phyloP scores from a whole-genome alignment of 2,888 invertebrate species.

The Synergus itoensis region DNA sequence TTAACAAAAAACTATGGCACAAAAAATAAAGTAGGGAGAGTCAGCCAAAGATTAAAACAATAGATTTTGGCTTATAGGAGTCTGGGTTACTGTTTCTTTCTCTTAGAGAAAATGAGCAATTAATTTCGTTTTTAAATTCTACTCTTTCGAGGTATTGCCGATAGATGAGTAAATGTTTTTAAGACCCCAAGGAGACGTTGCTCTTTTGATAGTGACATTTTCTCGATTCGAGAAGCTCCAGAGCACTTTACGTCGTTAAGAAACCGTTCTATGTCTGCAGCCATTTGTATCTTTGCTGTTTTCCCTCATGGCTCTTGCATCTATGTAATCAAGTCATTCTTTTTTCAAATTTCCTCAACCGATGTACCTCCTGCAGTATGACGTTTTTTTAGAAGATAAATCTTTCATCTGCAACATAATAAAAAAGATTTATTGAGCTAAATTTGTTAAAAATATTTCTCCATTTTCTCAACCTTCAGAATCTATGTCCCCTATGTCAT shows the following conservation, averaged over 20 bases:
- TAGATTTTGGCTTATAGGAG: neutral
- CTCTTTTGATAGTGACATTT: slow-evolving; percentile 48
- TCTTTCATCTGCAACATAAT: slow-evolving; percentile 14
- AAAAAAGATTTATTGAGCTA: neutral
- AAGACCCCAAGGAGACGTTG: slow-evolving; percentile 46
- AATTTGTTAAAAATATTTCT: too few species aligned
- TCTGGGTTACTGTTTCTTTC: neutral
- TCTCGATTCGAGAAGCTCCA: slow-evolving; percentile 56
- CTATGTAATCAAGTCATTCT: neutral
- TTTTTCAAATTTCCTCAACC: neutral
- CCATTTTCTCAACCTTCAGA: too few species aligned
- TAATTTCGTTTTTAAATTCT: neutral
- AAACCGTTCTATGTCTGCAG: slow-evolving; percentile 54
- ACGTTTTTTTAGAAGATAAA: neutral
- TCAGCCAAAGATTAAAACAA: neutral
- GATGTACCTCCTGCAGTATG: neutral
- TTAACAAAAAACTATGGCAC: too few species aligned
- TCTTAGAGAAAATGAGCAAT: slow-evolving; percentile 10
- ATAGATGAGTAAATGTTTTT: slow-evolving; percentile 47
- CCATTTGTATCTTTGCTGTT: slow-evolving; percentile 56
- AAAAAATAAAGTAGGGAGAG: neutral
- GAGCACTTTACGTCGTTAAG: slow-evolving; percentile 54
- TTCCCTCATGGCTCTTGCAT: neutral
- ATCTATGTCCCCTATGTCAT: too few species aligned
- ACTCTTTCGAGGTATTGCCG: slow-evolving; percentile 8